Percentiles rank a stretch among this genome's conserved stretches.
phyloP scores from a whole-genome alignment of 2,797 vertebrate species.

The Pampus argenteus region DNA sequence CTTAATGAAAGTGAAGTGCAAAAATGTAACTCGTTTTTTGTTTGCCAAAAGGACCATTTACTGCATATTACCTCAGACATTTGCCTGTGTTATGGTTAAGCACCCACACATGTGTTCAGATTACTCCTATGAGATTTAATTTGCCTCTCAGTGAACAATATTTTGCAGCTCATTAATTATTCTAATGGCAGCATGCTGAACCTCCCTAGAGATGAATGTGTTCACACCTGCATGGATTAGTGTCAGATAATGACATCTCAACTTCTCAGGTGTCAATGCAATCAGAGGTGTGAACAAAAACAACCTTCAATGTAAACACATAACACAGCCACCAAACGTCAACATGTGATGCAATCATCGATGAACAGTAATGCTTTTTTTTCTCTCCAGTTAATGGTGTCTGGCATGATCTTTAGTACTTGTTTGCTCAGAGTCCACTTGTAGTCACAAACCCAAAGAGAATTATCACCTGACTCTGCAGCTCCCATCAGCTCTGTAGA shows the following conservation, averaged over 20 bases:
- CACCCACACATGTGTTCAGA: neutral
- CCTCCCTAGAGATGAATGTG: neutral
- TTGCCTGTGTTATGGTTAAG: neutral
- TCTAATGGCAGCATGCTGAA: neutral
- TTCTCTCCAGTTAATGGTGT: neutral
- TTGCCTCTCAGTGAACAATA: neutral
- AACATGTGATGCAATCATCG: constrained; percentile 22
- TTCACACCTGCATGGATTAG: constrained; percentile 22
- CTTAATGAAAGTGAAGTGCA: neutral
- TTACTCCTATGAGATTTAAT: neutral
- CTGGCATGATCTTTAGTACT: neutral
- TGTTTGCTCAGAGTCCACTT: neutral
- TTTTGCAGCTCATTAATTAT: constrained; percentile 2
- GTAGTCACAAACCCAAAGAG: too few relatives aligned
- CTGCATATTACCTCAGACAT: neutral
- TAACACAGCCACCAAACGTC: neutral
- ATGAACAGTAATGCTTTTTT: neutral
- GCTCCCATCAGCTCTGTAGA: neutral
- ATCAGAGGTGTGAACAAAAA: constrained; percentile 52
- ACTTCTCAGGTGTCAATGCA: constrained; percentile 12
- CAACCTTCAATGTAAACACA: constrained; percentile 17
- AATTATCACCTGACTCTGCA: neutral
- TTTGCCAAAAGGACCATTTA: neutral
- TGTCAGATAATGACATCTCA: neutral
- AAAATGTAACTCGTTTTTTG: neutral